A percentile compares a stretch with the other conserved stretches of the same genome.
Conservation (phyloP, 2,888 invertebrate genomes). For the Tholera decimalis region DNA sequence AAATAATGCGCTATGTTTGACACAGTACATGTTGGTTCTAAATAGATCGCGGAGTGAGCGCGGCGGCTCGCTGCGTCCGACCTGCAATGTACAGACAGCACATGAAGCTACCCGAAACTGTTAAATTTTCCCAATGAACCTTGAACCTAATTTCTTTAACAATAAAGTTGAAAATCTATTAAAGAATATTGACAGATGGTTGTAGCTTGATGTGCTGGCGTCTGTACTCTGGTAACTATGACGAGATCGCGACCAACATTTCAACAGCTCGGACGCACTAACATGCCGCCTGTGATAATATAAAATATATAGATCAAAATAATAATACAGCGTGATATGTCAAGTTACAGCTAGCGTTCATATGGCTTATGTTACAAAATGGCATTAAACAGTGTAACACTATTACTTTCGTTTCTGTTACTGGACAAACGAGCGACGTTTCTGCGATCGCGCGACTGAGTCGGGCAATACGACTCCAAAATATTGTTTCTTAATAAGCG, state of each 20-base stretch:
- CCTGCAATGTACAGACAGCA: too few relatives aligned
- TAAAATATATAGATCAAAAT: slow-evolving; percentile 67
- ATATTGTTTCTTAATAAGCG: slow-evolving; percentile 34
- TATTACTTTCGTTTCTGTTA: slow-evolving; percentile 70
- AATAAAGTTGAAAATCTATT: too few relatives aligned
- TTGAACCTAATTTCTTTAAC: too few relatives aligned
- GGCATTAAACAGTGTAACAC: slow-evolving; percentile 75
- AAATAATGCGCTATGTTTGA: slow-evolving; percentile 78
- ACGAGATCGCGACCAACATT: background rate
- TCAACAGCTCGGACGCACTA: slow-evolving; percentile 14
- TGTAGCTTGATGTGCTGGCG: too few relatives aligned
- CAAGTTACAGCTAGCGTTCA: slow-evolving; percentile 76
- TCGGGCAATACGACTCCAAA: slow-evolving; percentile 48
- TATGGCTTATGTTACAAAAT: slow-evolving; percentile 70
- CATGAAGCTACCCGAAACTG: too few relatives aligned
- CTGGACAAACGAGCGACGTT: slow-evolving; percentile 72
- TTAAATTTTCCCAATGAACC: too few relatives aligned
- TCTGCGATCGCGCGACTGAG: slow-evolving; percentile 57
- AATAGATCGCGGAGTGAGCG: slow-evolving; percentile 59
- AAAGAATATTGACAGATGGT: too few relatives aligned
- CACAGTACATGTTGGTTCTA: slow-evolving; percentile 75
- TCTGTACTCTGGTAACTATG: slow-evolving; percentile 9
- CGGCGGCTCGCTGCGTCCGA: too few relatives aligned
- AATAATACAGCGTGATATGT: slow-evolving; percentile 82
- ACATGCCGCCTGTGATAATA: slow-evolving; percentile 28